Evolutionary conservation across 2,113 vertebrate genomes (phyloP).

Genomic region (Eublepharis macularius): DNA sequence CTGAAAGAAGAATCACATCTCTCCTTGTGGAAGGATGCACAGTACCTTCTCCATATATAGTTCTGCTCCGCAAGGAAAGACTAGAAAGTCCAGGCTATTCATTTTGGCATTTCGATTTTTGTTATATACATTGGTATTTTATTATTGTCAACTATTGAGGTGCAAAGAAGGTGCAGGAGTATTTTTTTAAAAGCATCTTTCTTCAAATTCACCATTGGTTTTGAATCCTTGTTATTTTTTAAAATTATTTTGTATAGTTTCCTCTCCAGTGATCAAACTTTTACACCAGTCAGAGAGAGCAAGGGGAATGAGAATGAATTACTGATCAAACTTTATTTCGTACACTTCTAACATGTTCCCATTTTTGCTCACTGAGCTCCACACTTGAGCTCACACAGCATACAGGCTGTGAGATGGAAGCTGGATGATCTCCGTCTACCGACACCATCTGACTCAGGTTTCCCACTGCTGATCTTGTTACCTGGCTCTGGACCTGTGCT

Average conservation of each 20-base stretch:
- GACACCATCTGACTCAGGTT: neutral
- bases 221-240: neutral
- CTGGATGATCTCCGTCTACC: neutral
- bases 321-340: neutral
- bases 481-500: neutral
- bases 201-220: neutral
- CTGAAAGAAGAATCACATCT: neutral
- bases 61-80: neutral
- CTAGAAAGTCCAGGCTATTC: neutral
- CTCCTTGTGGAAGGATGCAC: no score
- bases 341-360: neutral
- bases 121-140: neutral
- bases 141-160: neutral
- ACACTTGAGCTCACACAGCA: neutral
- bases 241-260: neutral
- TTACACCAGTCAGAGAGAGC: neutral
- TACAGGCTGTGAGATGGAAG: neutral
- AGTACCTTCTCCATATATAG: neutral
- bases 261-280: neutral
- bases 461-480: neutral
- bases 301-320: neutral
- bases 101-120: neutral
- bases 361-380: neutral
- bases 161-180: neutral
- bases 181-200: neutral